These are phyloP conservation scores for Bostrychus sinensis DNA, from an alignment of 2,113 vertebrate genomes.

Conservation along the genomic window DNA sequence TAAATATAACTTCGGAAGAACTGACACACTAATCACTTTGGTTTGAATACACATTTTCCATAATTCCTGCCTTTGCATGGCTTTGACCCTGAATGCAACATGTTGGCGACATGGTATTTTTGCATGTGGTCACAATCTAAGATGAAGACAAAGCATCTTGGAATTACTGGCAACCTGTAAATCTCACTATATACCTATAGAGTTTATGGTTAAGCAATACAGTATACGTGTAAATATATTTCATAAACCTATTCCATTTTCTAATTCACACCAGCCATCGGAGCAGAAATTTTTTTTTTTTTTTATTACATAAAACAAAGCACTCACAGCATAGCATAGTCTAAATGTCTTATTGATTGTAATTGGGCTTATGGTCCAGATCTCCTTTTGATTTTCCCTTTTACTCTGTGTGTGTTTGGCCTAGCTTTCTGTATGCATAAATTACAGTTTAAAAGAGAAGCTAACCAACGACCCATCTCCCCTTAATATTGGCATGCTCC, in stretches of 20 bases:
- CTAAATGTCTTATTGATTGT: constrained; percentile 30
- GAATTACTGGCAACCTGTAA: constrained; percentile 14
- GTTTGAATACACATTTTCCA: constrained; percentile 70
- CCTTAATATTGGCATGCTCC: constrained; percentile 58
- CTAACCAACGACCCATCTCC: constrained; percentile 42
- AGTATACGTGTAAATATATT: not conserved
- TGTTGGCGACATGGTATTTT: constrained; percentile 40
- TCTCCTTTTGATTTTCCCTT: constrained; percentile 25
- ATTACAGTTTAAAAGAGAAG: constrained; percentile 41
- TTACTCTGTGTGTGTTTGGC: constrained; percentile 28
- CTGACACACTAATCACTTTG: constrained; percentile 38
- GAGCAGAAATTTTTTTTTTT: constrained; percentile 28
- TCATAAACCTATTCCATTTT: not conserved
- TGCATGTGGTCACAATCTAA: constrained; percentile 76
- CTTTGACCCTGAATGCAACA: constrained; percentile 42
- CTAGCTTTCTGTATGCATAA: constrained; percentile 32
- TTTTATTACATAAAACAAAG: constrained; percentile 22
- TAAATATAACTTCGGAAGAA: not conserved
- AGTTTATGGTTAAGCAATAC: no score
- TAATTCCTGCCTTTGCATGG: constrained; percentile 74
- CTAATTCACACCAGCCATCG: constrained; percentile 15
- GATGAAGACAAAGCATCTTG: constrained; percentile 46
- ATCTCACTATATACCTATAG: not conserved
- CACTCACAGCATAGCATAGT: constrained; percentile 15
- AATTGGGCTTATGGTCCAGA: constrained; percentile 17